Base-by-base conservation (phyloP, 2,888 invertebrate genomes). In the Cenopis cana region DNA sequence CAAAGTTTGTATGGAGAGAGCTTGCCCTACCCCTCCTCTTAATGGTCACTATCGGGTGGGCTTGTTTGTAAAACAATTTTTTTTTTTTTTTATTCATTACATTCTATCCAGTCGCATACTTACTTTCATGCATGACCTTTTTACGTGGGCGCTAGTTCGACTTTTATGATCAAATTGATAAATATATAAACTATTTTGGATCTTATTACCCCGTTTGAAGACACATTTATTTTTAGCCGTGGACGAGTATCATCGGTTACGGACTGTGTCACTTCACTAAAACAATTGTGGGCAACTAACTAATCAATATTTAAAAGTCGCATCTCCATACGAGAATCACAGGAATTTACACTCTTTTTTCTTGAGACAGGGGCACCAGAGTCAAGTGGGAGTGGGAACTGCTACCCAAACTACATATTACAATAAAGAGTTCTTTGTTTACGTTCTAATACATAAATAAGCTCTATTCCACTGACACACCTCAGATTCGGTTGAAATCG, bases 201-300 rank as follows among this genome's bases (percentile, higher is more conserved):
- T 41, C 20, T 9, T 60, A 46, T 60, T 24, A 9, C 41, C 46
- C n/a, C 2, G n/a, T n/a, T 46, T 46, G n/a, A 24, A 60, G n/a
- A 33, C 17, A 29, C n/a, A 10, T 4, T 33, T 24, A 60, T 60
- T 59, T 18, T 41, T 24, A 46, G 41, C 41, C 60, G 24, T 24
- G 46, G 41, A 17, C 3, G 33, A 36, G 50, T 56, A 55, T 18
- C 52, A 54, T 49, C 62, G 69, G 62, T 50, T 69, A 61, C 17
- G 49, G 24, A 49, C 59, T n/a, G 12, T 46, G 62, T 62, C 49
- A 29, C 36, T 49, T 62, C 49, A 29, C 36, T 49, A 49, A 18
- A 46, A 46, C 41, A 56, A 46, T 56, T 2, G 29, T 17, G 20
- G 10, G 49, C 46, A 46, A 11, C 38, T 5, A n/a, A 11, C 38